Conservation (phyloP, 2,113 vertebrate genomes). For the Zeus faber region DNA sequence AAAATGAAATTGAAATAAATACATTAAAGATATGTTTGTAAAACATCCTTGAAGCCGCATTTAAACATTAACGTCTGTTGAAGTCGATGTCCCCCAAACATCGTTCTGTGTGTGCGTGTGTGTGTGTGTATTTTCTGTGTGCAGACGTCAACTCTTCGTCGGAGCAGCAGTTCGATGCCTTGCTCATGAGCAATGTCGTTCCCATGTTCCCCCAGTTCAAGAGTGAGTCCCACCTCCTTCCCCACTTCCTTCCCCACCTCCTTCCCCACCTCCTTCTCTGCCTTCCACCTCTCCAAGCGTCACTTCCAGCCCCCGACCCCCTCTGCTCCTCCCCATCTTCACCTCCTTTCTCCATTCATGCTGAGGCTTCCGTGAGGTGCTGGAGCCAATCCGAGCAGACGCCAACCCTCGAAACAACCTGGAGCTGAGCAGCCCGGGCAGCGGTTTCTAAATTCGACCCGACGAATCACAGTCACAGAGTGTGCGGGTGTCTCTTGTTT, state of each 20-base stretch:
- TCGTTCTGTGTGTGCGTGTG: slow-evolving; percentile 10
- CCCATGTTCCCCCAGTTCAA: slow-evolving; percentile 85
- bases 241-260: background rate
- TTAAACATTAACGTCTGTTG: too few relatives aligned
- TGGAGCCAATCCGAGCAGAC: too few relatives aligned
- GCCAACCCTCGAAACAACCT: too few relatives aligned
- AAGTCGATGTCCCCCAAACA: too few relatives aligned
- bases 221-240: slow-evolving; percentile 71
- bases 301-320: background rate
- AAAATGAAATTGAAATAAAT: too few relatives aligned
- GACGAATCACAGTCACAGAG: too few relatives aligned
- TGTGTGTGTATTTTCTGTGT: slow-evolving; percentile 8
- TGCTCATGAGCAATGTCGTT: slow-evolving; percentile 86
- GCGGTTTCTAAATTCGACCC: too few relatives aligned
- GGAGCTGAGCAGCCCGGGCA: too few relatives aligned
- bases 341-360: background rate
- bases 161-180: slow-evolving; percentile 78
- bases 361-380: too few relatives aligned
- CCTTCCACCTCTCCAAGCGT: background rate
- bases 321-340: background rate
- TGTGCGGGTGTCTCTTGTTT: too few relatives aligned
- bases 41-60: too few relatives aligned
- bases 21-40: too few relatives aligned
- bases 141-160: slow-evolving; percentile 72
- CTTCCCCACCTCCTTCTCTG: background rate